Evolutionary conservation across 2,113 vertebrate genomes (phyloP).

Genomic region (Bubalus kerabau): DNA sequence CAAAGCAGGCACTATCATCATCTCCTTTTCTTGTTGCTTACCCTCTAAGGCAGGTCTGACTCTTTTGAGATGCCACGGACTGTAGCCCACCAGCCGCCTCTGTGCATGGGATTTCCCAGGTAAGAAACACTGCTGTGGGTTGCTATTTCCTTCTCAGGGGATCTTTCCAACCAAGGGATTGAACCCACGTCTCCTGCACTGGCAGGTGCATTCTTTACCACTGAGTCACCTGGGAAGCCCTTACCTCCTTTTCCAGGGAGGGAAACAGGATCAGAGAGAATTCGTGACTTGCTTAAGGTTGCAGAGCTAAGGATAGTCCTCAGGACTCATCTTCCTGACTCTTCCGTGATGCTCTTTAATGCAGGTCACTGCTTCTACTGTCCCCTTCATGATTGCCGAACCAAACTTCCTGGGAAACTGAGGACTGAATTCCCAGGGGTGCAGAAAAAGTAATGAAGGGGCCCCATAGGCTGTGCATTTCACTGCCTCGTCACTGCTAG

Average conservation of each 20-base stretch:
- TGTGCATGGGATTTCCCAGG: not conserved
- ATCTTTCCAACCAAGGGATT: not conserved
- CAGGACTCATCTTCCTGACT: not conserved
- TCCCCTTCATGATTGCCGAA: not conserved
- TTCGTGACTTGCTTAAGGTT: accelerated
- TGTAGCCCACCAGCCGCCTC: not conserved
- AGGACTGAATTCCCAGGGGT: not conserved
- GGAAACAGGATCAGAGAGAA: not conserved
- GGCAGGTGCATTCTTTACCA: not conserved
- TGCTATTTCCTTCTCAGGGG: not conserved
- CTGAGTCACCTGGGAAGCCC: not conserved
- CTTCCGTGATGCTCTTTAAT: not conserved
- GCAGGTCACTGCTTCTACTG: not conserved
- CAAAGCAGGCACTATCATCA: not conserved
- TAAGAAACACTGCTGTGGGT: not conserved
- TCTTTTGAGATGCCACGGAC: not conserved
- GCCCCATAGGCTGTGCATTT: not conserved
- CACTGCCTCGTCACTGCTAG: not conserved
- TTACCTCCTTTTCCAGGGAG: not conserved
- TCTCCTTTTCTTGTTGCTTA: not conserved
- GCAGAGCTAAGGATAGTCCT: not conserved
- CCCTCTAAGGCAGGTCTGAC: not conserved
- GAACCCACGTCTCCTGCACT: not conserved
- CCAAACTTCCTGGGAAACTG: not conserved
- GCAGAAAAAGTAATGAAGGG: not conserved